Base-by-base conservation (phyloP, 2,113 vertebrate species). In the Jacana jacana region DNA sequence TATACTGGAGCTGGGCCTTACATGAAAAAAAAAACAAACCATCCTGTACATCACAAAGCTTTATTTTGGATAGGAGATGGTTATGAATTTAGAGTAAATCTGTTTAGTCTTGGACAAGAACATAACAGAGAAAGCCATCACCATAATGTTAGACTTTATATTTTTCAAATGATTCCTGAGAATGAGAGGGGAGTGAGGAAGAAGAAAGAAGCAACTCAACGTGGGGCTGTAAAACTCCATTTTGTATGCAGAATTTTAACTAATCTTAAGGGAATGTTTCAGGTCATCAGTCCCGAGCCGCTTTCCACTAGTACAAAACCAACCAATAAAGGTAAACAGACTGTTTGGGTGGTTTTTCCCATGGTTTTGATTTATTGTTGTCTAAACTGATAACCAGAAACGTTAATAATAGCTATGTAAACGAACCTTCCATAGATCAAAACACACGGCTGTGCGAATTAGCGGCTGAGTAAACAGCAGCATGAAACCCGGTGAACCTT, bases 401-500 rank as follows among this genome's bases (percentile, higher is more conserved):
- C 58, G 68, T 61, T 48, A 87, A 33, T 51, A 65, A 72, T 5
- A 72, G 17, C 25, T 35, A 88, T 65, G 76, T 66, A 84, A 91
- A 82, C 0, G 0, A 91, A 76, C 35, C 39, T 68, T 39, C 18
- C 64, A 81, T 54, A 65, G 78, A 87, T 76, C 81, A 85, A 81
- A 95, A 78, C 55, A 77, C 15, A 40, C 2, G 42, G 40, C 35
- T 46, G 23, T 23, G 27, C 19, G 28, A 61, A 94, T 94, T 95
- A 84, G 19, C 20, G 35, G 87, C 86, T 58, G 42, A 54, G 39
- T 64, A 85, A 93, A 90, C 23, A 77, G 48, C 37, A 57, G 68
- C 73, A 33, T 31, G 70, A 94, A 77, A 93, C 96, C 75, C 42
- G 40, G 44, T 48, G 84, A 91, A 68, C 94, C 66, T 93, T 95